phyloP scores from a whole-genome alignment of 2,797 vertebrate species.

The Eospalax fontanierii region DNA sequence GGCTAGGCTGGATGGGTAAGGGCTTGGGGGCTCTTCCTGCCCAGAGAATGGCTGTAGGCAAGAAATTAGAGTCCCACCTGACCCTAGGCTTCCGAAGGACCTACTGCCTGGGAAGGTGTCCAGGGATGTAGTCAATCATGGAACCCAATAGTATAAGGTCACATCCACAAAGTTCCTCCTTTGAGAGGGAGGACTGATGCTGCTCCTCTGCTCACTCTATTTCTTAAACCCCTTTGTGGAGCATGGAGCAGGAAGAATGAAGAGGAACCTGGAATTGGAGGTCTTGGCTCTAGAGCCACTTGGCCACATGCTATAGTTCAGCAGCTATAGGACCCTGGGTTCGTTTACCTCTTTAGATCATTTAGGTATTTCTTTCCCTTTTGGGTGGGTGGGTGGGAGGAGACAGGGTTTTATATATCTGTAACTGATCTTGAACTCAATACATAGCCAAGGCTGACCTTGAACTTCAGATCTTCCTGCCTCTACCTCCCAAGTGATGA shows the following conservation, averaged over 20 bases:
- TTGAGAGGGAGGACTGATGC: neutral
- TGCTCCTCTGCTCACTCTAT: neutral
- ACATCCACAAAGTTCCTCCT: neutral
- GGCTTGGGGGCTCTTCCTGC: neutral
- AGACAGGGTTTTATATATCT: too few relatives aligned
- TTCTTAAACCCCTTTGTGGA: neutral
- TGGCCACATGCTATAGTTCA: neutral
- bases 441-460: too few relatives aligned
- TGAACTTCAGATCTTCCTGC: too few relatives aligned
- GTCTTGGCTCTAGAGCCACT: neutral
- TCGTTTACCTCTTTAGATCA: neutral
- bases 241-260: rapidly evolving
- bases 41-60: neutral
- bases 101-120: neutral
- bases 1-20: neutral
- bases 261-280: neutral
- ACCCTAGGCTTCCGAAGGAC: neutral
- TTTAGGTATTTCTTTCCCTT: too few relatives aligned
- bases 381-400: too few relatives aligned
- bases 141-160: neutral
- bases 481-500: too few relatives aligned
- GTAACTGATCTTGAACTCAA: too few relatives aligned
- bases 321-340: neutral
- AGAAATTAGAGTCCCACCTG: neutral
- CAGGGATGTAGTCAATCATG: neutral